Base-by-base conservation (phyloP, 2,113 vertebrate genomes). In the Antechinus stuartii region DNA sequence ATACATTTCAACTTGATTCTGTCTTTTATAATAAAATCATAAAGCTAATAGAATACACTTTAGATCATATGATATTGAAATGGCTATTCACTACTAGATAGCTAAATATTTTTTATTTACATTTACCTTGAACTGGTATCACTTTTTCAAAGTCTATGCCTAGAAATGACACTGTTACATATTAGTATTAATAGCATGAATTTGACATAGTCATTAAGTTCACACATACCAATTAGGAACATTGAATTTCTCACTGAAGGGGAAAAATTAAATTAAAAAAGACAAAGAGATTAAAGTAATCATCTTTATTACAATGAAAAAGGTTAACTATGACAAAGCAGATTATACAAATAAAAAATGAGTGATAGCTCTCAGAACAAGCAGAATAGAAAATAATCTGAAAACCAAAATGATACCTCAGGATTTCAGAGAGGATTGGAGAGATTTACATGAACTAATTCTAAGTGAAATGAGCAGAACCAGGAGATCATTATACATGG, bases 201-300 rank as follows among this genome's bases (percentile, higher is more conserved):
- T 94, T 90, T 94, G 35, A 1, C 10, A 94, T 90, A 94, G 96
- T 93, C 42, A 89, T 93, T 84, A 94, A 95, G 94, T 35, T 89
- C 2, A 22, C 46, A 55, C 35, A 84, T 42, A 84, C 68, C 68
- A 84, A 84, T 84, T 84, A 84, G 16, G 35, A 84, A 42, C 35
- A n/a, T 7, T 84, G 68, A 42, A 84, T 84, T 84, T 84, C 68
- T 84, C 35, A 84, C 42, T 84, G 68, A 84, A 84, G 68, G 35
- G 14, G n/a, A 42, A 84, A 84, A 19, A 84, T 84, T 1, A 84
- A 84, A 84, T 42, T 84, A 1, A 42, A 84, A 84, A 84, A 42
- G 68, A 42, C 0, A 35, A 68, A 93, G 90, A 92, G 35, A 1
- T 90, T 0, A 1, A 26, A 0, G 57, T 92, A 89, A 0, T 3